Conservation (phyloP, 2,888 invertebrate genomes). For the Thysanoteuthis rhombus region DNA sequence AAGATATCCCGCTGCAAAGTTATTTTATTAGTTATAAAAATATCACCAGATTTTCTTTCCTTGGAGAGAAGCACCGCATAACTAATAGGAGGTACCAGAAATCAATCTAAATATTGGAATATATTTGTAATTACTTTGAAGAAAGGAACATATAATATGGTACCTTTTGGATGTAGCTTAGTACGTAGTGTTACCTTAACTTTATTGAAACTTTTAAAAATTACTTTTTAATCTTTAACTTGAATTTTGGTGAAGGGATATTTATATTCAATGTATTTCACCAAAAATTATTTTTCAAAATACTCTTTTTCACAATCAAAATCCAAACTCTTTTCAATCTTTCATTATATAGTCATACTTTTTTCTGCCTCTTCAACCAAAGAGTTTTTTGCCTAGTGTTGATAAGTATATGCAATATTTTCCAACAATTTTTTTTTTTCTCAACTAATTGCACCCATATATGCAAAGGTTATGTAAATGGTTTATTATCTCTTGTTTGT, state of each 20-base stretch:
- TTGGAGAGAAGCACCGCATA: no score
- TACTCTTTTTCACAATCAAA: no score
- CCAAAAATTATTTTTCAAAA: not conserved
- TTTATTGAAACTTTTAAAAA: no score
- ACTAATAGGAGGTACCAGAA: no score
- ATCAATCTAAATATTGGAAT: no score
- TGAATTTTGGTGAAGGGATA: not conserved
- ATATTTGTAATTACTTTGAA: no score
- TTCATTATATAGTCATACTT: not conserved
- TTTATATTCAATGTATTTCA: not conserved
- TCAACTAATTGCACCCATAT: not conserved
- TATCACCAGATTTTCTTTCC: not conserved
- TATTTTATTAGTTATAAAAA: not conserved
- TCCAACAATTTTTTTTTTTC: not conserved
- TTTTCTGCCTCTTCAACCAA: not conserved
- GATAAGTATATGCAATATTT: not conserved
- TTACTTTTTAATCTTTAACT: not conserved
- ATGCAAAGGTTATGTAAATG: not conserved
- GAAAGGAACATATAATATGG: not conserved
- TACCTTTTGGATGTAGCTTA: not conserved
- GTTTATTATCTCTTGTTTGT: not conserved
- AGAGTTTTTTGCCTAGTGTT: not conserved
- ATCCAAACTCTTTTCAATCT: not conserved
- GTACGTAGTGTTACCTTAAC: no score
- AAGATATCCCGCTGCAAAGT: no score